Conservation (phyloP, 2,888 invertebrate genomes). For the Zaprionus obscuricornis region DNA sequence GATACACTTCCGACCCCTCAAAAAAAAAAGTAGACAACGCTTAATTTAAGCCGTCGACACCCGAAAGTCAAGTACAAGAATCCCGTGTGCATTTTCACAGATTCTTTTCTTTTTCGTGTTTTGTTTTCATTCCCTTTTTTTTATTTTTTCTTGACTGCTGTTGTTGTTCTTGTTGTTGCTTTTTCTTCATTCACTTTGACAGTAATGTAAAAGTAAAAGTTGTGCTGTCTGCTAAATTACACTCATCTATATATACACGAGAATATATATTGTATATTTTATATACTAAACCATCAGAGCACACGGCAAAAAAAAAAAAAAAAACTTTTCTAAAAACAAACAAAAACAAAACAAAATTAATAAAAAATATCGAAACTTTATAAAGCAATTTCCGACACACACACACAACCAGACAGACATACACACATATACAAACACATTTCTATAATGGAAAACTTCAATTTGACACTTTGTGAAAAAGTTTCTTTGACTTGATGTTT, state of each 20-base stretch:
- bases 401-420: not conserved
- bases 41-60: slow-evolving; percentile 27
- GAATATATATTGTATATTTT: too few relatives aligned
- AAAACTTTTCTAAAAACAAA: slow-evolving; percentile 7
- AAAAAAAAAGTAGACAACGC: slow-evolving; percentile 26
- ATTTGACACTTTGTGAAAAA: not conserved
- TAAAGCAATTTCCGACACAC: slow-evolving; percentile 5
- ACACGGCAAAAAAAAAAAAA: too few relatives aligned
- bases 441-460: slow-evolving; percentile 4
- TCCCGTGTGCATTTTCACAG: slow-evolving; percentile 1
- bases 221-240: too few relatives aligned
- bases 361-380: slow-evolving; percentile 1
- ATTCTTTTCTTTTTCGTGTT: too few relatives aligned
- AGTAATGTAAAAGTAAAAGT: too few relatives aligned
- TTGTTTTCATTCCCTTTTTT: too few relatives aligned
- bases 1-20: slow-evolving; percentile 12
- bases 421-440: slow-evolving; percentile 19
- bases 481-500: not conserved
- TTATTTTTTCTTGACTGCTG: too few relatives aligned
- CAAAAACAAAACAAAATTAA: not conserved
- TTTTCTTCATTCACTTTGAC: too few relatives aligned
- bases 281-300: too few relatives aligned
- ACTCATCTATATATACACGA: too few relatives aligned
- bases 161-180: slow-evolving; percentile 23
- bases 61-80: slow-evolving; percentile 23